These are phyloP conservation scores for Syngnathus typhle DNA, from an alignment of 2,113 vertebrate species.

Conservation along the genomic window DNA sequence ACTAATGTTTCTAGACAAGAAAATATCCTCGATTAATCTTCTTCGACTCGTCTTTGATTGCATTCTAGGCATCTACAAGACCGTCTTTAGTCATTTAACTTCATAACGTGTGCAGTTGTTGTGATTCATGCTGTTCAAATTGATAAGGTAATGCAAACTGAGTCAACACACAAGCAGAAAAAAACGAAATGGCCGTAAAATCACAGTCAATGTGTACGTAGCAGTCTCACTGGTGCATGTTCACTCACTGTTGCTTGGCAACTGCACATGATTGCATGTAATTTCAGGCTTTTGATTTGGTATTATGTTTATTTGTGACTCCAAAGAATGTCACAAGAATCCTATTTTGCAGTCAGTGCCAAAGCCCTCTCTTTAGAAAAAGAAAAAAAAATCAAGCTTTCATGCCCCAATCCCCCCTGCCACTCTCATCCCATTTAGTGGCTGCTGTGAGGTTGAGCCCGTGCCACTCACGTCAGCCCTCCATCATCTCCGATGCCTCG, in stretches of 20 bases:
- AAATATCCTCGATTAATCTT: too few species aligned
- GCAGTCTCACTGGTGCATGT: slow-evolving; percentile 16
- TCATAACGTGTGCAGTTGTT: neutral
- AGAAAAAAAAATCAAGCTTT: slow-evolving; percentile 32
- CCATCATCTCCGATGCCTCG: slow-evolving; percentile 89
- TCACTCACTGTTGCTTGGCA: slow-evolving; percentile 54
- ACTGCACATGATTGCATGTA: slow-evolving; percentile 53
- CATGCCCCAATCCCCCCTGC: slow-evolving; percentile 6
- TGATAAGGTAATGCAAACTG: neutral
- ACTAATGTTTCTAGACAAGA: too few species aligned
- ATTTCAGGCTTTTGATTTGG: slow-evolving; percentile 29
- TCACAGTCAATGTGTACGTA: slow-evolving; percentile 11
- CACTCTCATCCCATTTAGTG: slow-evolving; percentile 56
- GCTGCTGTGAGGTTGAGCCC: slow-evolving; percentile 91
- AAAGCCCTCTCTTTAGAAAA: slow-evolving; percentile 16
- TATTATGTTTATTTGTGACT: slow-evolving; percentile 16
- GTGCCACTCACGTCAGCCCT: slow-evolving; percentile 92
- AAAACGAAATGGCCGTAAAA: neutral
- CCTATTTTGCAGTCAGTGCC: slow-evolving; percentile 1
- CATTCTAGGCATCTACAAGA: neutral
- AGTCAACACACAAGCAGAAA: neutral
- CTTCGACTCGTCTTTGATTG: neutral
- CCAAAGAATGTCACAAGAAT: slow-evolving; percentile 16
- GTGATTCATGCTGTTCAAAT: neutral
- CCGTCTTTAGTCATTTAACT: too few species aligned